These are phyloP conservation scores for Eustalomyia histrio DNA, from an alignment of 2,888 invertebrate genomes.

Conservation along the genomic window DNA sequence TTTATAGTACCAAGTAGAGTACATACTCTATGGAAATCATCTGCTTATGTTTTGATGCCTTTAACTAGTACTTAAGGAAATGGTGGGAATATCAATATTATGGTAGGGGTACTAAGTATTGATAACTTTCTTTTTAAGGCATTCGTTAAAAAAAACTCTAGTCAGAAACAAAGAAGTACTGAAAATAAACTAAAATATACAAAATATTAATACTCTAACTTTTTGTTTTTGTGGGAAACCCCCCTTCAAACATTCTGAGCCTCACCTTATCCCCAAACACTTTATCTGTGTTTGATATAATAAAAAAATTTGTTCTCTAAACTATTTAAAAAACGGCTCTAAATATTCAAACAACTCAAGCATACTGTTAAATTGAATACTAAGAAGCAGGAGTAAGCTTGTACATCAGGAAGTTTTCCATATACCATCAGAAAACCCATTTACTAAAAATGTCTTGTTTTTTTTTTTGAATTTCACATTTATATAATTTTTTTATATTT, in stretches of 20 bases:
- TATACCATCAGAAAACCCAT: conserved; percentile 6
- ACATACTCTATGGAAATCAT: neutral
- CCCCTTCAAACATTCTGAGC: no score
- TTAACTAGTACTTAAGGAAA: conserved; percentile 16
- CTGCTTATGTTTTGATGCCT: conserved; percentile 7
- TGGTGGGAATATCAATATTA: conserved; percentile 16
- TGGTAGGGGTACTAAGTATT: conserved; percentile 25
- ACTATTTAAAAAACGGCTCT: conserved; percentile 36
- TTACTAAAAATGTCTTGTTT: conserved; percentile 8
- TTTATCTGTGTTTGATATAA: neutral
- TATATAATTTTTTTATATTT: conserved; percentile 11
- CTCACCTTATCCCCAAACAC: neutral
- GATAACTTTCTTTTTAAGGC: conserved; percentile 21
- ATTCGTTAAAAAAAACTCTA: neutral
- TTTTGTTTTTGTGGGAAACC: conserved; percentile 22
- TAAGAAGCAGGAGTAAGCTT: neutral
- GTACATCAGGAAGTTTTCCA: neutral
- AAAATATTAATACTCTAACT: conserved; percentile 63
- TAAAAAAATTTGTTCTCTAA: conserved; percentile 42
- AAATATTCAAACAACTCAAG: conserved; percentile 30
- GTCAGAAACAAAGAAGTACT: conserved; percentile 24
- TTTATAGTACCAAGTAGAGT: conserved; percentile 27
- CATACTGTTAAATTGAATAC: conserved; percentile 35
- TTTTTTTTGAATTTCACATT: neutral
- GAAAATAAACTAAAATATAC: conserved; percentile 53